These are phyloP conservation scores for Mormyrus proboscirostris DNA, from an alignment of 2,797 vertebrate genomes.

Conservation along the genomic window DNA sequence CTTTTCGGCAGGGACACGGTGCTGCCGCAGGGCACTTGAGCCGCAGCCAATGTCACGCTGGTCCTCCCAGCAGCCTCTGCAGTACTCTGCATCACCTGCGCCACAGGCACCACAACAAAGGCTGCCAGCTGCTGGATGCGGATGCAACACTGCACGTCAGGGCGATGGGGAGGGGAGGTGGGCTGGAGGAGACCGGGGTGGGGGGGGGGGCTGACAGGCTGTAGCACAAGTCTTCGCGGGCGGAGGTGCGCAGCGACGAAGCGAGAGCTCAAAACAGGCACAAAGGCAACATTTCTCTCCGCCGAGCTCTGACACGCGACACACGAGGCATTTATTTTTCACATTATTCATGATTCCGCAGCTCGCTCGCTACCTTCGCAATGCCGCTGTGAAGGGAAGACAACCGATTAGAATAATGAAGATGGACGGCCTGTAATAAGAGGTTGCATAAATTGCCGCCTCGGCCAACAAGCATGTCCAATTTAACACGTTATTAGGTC, in stretches of 20 bases:
- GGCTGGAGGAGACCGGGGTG: not conserved
- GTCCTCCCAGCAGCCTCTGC: constrained; percentile 10
- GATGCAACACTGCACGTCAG: not conserved
- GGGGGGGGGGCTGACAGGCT: constrained; percentile 45
- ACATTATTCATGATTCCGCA: constrained; percentile 56
- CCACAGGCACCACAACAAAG: constrained; percentile 5
- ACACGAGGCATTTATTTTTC: constrained; percentile 54
- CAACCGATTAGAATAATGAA: constrained; percentile 62
- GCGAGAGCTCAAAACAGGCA: constrained; percentile 37
- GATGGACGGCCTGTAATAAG: constrained; percentile 63
- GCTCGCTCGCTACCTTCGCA: constrained; percentile 32
- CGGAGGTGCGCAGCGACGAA: constrained; percentile 38
- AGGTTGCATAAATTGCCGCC: constrained; percentile 59
- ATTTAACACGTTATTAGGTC: constrained; percentile 63
- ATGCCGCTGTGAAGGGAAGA: constrained; percentile 49
- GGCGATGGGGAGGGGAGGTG: not conserved
- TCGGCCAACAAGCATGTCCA: constrained; percentile 62
- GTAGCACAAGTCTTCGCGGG: constrained; percentile 51
- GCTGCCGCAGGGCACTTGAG: not conserved
- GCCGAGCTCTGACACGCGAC: constrained; percentile 35
- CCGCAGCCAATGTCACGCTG: constrained; percentile 7
- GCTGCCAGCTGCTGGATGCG: not conserved
- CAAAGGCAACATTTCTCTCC: constrained; percentile 40
- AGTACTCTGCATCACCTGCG: constrained; percentile 19
- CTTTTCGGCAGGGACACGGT: not conserved